Evolutionary conservation across 2,888 invertebrate species (phyloP), one percentile per base, ranked within the genome.

Genomic region (Cloeon dipterum): DNA sequence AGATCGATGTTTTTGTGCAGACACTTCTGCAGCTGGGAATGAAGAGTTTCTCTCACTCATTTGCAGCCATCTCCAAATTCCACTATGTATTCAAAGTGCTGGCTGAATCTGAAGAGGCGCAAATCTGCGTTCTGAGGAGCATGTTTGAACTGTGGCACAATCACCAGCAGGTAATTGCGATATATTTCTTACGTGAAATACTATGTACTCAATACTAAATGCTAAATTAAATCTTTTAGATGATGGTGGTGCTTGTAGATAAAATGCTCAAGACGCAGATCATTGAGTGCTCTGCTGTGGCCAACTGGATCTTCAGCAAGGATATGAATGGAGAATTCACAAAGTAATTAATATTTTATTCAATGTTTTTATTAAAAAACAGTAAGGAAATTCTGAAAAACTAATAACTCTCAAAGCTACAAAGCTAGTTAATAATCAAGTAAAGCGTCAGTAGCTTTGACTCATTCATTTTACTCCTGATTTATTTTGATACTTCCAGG

Each of bases 41-140:
- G 36, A 98, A 96, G 59, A 93, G 94, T 47, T 91, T 96, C 55
- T 93, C 93, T 41, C 98, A 98, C 53, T 88, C 91, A 47, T 94
- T 96, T 57, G 91, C 96, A 5, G 96, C 93, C n/a, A 82, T 98
- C 44, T 88, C 91, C 29, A 96, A 94, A 65, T 96, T 83, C 51
- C 82, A 83, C 57, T 73, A 78, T 52, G 86, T 86, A 3, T 83
- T 86, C 50, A 83, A 85, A 66, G 83, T 81, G 47, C 61, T 96
- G 42, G 88, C 88, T 1, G 86, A 88, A 50, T 79, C 83, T 0
- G 93, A 94, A 52, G 91, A 93, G 54, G 89, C 89, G 0, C 96
- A 98, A 56, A 82, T 91, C 44, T 88, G 83, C 55, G 73, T 98
- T 36, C 62, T 98, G 35, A 72, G 82, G 45, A 85, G 88, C 52